These are phyloP conservation scores for Podilymbus podiceps DNA, from an alignment of 2,113 vertebrate genomes.

Conservation along the genomic window DNA sequence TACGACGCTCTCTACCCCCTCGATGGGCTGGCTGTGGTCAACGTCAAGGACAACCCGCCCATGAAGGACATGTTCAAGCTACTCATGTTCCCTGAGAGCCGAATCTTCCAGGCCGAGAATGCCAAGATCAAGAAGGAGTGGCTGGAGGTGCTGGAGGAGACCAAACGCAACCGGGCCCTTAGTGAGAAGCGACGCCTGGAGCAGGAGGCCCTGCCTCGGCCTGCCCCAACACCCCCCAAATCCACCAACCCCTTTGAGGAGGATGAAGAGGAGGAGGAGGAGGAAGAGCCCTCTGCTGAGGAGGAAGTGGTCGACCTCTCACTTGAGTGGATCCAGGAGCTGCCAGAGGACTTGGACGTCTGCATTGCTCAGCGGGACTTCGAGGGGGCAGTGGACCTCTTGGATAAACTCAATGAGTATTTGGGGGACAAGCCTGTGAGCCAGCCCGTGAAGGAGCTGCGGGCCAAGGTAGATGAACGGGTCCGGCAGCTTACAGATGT, in stretches of 20 bases:
- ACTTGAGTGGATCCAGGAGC: slow-evolving; percentile 94
- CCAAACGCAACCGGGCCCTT: slow-evolving; percentile 88
- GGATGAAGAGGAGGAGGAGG: slow-evolving; percentile 61
- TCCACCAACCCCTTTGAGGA: slow-evolving; percentile 87
- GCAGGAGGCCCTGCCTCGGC: slow-evolving; percentile 74
- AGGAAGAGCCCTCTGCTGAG: slow-evolving; percentile 53
- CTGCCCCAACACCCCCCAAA: slow-evolving; percentile 61
- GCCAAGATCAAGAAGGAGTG: slow-evolving; percentile 98
- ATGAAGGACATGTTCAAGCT: slow-evolving; percentile 99
- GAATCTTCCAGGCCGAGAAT: slow-evolving; percentile 98
- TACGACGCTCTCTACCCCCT: slow-evolving; percentile 91
- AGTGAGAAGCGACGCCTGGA: slow-evolving; percentile 85
- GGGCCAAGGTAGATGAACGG: slow-evolving; percentile 86
- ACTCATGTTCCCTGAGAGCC: slow-evolving; percentile 96
- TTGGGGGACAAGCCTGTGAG: slow-evolving; percentile 84
- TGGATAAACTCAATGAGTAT: slow-evolving; percentile 91
- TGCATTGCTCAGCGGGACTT: slow-evolving; percentile 98
- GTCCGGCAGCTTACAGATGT: slow-evolving; percentile 93
- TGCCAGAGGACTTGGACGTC: slow-evolving; percentile 94
- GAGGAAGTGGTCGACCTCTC: slow-evolving; percentile 86
- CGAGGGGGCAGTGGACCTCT: slow-evolving; percentile 92
- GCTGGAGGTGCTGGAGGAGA: slow-evolving; percentile 94
- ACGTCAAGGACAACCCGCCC: slow-evolving; percentile 96
- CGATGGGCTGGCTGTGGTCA: slow-evolving; percentile 92
- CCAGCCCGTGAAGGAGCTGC: slow-evolving; percentile 85